Percentiles rank a stretch among this genome's conserved stretches.
Conservation (phyloP, 2,888 invertebrate species). For the Hylaea fasciaria region DNA sequence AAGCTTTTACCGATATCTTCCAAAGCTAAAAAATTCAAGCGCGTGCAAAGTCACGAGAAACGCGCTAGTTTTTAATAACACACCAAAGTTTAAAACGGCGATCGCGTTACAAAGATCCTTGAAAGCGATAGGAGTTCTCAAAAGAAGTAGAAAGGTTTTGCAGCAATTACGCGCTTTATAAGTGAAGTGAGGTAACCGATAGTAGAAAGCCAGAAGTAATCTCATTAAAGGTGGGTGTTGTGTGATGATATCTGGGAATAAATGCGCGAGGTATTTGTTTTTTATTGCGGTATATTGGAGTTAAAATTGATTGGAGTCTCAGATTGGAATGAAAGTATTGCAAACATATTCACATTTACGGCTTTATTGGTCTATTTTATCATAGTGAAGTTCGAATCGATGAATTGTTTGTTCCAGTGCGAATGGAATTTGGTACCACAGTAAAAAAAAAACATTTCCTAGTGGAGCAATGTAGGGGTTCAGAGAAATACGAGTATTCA, state of each 20-base stretch:
- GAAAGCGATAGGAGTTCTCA: slow-evolving; percentile 38
- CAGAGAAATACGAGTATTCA: no score
- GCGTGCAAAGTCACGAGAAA: no score
- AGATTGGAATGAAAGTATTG: slow-evolving; percentile 4
- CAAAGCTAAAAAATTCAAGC: no score
- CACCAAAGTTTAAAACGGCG: slow-evolving; percentile 34
- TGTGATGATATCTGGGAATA: slow-evolving; percentile 14
- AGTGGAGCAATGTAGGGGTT: no score
- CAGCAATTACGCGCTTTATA: slow-evolving; percentile 25
- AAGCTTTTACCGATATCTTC: no score
- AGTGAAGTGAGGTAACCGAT: slow-evolving; percentile 19
- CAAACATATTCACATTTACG: not conserved
- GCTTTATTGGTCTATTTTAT: no score
- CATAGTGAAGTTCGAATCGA: no score
- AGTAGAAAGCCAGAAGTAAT: slow-evolving; percentile 11
- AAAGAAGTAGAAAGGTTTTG: slow-evolving; percentile 19
- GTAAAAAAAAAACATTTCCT: no score
- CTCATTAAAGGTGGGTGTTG: not conserved
- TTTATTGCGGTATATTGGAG: not conserved
- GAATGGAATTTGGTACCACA: no score
- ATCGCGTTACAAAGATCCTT: slow-evolving; percentile 45
- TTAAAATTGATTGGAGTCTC: slow-evolving; percentile 6
- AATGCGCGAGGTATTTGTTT: not conserved
- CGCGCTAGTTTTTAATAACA: slow-evolving; percentile 24
- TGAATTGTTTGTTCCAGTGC: no score